These are phyloP conservation scores for Mycteria americana DNA, from an alignment of 2,797 vertebrate species.

Conservation along the genomic window DNA sequence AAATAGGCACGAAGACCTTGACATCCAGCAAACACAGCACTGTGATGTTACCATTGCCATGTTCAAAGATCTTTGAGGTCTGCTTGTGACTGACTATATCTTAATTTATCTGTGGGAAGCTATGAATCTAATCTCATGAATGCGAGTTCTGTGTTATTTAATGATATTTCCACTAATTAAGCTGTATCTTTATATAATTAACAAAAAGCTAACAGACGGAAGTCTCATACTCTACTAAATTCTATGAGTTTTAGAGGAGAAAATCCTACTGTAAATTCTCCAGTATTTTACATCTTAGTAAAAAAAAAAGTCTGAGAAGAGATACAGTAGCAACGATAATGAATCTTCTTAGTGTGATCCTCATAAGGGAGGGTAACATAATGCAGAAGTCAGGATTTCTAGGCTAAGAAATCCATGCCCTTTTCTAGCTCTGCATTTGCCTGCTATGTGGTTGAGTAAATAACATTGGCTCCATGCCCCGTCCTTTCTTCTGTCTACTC, in stretches of 20 bases:
- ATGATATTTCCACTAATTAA: neutral
- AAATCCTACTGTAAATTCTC: neutral
- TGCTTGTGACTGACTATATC: neutral
- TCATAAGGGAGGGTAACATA: neutral
- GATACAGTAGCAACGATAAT: neutral
- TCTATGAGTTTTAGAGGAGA: neutral
- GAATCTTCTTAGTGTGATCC: neutral
- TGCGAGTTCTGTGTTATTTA: neutral
- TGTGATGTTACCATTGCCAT: neutral
- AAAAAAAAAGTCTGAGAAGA: neutral
- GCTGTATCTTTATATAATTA: neutral
- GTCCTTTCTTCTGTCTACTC: neutral
- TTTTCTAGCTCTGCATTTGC: neutral
- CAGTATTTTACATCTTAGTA: neutral
- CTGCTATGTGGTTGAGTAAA: neutral
- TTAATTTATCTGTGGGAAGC: neutral
- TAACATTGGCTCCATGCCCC: neutral
- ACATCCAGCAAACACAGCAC: neutral
- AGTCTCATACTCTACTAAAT: neutral
- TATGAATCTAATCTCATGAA: neutral
- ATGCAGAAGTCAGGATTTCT: neutral
- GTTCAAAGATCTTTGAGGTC: neutral
- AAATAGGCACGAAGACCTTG: neutral
- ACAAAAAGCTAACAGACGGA: neutral
- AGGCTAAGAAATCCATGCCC: neutral